Evolutionary conservation across 2,888 invertebrate genomes (phyloP).

Genomic region (Aphrophora alni): DNA sequence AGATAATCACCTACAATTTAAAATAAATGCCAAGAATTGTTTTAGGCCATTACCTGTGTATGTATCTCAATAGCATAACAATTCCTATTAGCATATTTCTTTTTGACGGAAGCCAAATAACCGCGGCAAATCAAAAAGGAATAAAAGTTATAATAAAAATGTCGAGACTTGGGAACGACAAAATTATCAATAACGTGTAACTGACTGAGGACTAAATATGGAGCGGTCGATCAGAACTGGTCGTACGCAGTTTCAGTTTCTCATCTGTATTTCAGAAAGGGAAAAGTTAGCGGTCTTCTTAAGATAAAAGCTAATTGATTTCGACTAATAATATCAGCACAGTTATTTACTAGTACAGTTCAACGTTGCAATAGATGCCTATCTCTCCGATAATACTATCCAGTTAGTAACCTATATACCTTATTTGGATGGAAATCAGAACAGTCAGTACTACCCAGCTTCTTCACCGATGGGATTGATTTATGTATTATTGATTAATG

Average conservation of each 20-base stretch:
- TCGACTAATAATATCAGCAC: neutral
- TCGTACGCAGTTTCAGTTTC: neutral
- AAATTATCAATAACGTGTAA: neutral
- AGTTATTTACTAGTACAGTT: neutral
- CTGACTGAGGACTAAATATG: neutral
- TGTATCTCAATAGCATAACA: too few relatives aligned
- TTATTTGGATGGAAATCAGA: neutral
- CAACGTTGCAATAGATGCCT: neutral
- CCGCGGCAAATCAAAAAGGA: neutral
- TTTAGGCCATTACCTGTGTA: too few relatives aligned
- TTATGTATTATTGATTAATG: too few relatives aligned
- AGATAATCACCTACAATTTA: too few relatives aligned
- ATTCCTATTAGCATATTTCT: too few relatives aligned
- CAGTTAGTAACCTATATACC: neutral
- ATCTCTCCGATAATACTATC: neutral
- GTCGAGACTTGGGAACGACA: neutral
- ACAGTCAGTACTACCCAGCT: neutral
- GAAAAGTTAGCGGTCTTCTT: neutral
- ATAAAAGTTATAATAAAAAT: neutral
- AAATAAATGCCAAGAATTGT: too few relatives aligned
- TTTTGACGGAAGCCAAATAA: neutral
- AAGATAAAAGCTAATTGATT: neutral
- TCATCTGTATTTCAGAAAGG: neutral
- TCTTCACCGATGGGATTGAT: too few relatives aligned
- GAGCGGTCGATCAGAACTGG: neutral